phyloP scores from a whole-genome alignment of 2,113 vertebrate species.

The Illadopsis cleaveri region DNA sequence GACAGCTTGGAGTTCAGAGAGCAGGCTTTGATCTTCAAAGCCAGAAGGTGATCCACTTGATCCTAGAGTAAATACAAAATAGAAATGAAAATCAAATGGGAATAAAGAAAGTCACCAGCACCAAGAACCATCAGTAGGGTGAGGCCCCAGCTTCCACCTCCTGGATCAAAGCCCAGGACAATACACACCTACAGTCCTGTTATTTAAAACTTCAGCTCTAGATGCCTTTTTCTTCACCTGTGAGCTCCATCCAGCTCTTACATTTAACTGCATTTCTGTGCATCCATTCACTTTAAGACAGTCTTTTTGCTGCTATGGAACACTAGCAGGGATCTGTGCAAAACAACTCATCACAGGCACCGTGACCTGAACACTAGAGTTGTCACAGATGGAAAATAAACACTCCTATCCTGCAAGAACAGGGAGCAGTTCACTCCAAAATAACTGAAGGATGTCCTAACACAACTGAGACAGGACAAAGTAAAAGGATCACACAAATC shows the following conservation, averaged over 20 bases:
- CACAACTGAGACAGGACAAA: neutral
- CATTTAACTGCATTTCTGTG: neutral
- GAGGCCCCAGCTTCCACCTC: neutral
- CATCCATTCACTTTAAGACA: neutral
- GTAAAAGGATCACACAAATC: neutral
- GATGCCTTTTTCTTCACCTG: neutral
- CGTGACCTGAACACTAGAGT: neutral
- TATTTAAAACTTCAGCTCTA: neutral
- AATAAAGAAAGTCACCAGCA: neutral
- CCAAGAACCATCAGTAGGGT: neutral
- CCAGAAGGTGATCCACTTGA: constrained; percentile 88
- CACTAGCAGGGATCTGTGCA: neutral
- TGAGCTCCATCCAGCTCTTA: neutral
- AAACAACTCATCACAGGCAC: neutral
- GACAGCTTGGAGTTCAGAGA: constrained; percentile 93
- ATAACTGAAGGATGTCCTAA: neutral
- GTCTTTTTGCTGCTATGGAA: neutral
- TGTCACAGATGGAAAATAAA: neutral
- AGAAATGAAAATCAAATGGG: neutral
- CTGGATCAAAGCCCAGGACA: neutral
- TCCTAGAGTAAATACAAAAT: constrained; percentile 75
- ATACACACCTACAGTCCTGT: neutral
- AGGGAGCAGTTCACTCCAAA: neutral
- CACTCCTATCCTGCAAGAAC: neutral
- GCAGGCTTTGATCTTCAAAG: constrained; percentile 85